These are phyloP conservation scores for Busseola fusca DNA, from an alignment of 2,888 invertebrate species.

Conservation along the genomic window DNA sequence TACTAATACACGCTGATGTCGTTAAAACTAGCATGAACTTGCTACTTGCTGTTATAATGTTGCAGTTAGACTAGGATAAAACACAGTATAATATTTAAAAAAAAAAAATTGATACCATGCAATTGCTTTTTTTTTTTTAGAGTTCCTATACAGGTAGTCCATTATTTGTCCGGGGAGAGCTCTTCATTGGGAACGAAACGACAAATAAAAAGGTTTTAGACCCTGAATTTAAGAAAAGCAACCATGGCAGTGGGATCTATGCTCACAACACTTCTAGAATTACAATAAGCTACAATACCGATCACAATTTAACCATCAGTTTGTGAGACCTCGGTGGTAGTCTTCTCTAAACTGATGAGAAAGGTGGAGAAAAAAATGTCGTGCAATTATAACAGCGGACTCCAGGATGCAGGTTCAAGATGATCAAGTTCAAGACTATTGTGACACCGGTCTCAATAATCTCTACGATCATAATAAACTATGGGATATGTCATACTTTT, in stretches of 20 bases:
- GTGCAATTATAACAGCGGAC: not conserved
- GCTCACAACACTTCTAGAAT: not conserved
- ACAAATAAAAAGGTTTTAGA: not conserved
- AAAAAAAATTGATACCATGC: not conserved
- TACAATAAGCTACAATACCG: not conserved
- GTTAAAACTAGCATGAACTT: not conserved
- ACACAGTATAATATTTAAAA: not conserved
- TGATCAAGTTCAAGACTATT: not conserved
- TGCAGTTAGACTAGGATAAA: not conserved
- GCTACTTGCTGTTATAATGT: too few species aligned
- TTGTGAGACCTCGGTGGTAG: not conserved
- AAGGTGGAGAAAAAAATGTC: too few species aligned
- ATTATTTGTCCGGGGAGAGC: too few species aligned
- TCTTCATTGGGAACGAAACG: not conserved
- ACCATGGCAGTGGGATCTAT: too few species aligned
- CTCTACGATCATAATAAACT: not conserved
- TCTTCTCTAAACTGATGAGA: not conserved
- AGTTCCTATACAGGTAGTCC: not conserved
- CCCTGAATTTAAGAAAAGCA: not conserved
- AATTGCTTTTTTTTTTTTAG: too few species aligned
- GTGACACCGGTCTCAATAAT: too few species aligned
- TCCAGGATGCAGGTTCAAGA: not conserved
- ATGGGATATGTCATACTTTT: too few species aligned
- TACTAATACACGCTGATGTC: not conserved
- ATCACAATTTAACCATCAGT: not conserved